These are phyloP conservation scores for Allobates femoralis DNA, from an alignment of 2,797 vertebrate species.

Conservation along the genomic window DNA sequence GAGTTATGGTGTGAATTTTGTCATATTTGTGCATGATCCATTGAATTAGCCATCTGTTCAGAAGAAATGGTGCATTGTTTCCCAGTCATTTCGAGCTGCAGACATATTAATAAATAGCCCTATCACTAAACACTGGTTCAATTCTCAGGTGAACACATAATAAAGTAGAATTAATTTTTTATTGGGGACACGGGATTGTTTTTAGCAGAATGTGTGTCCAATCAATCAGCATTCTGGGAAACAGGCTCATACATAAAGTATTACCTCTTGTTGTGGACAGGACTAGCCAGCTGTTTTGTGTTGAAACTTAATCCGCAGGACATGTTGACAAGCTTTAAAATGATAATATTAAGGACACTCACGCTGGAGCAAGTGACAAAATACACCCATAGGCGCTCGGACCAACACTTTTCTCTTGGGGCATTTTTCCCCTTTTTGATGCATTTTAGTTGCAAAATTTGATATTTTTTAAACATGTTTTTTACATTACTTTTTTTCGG, in stretches of 20 bases:
- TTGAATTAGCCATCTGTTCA: constrained; percentile 58
- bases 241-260: constrained; percentile 59
- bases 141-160: constrained; percentile 61
- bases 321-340: constrained; percentile 58
- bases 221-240: constrained; percentile 63
- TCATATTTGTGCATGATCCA: constrained; percentile 52
- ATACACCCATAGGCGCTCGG: neutral
- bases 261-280: constrained; percentile 51
- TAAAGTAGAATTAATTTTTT: constrained; percentile 62
- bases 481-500: no score
- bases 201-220: constrained; percentile 63
- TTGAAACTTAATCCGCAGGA: constrained; percentile 58
- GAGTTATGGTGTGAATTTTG: constrained; percentile 42
- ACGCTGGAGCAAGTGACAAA: constrained; percentile 41
- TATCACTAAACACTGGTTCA: constrained; percentile 10
- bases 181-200: constrained; percentile 58
- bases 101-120: constrained; percentile 55
- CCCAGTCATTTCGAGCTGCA: constrained; percentile 35
- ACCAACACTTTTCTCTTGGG: no score
- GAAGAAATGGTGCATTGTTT: constrained; percentile 45
- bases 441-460: no score
- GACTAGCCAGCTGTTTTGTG: constrained; percentile 60
- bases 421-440: no score
- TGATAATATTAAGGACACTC: constrained; percentile 50
- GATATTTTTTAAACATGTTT: no score